phyloP scores from a whole-genome alignment of 2,113 vertebrate genomes.

The Paratilapia polleni region DNA sequence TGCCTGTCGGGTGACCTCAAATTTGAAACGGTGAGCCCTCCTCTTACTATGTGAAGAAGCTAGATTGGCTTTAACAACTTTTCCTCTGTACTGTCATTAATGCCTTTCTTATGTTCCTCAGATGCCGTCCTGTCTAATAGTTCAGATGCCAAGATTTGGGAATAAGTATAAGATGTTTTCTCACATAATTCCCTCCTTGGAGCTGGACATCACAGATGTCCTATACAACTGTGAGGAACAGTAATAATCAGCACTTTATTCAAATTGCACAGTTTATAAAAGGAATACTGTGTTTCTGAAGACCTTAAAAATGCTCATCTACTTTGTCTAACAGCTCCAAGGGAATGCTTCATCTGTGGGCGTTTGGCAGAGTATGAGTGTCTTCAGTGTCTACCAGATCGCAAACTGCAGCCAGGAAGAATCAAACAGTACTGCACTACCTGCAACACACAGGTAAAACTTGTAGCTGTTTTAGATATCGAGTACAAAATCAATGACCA shows the following conservation, averaged over 20 bases:
- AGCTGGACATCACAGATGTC: constrained; percentile 83
- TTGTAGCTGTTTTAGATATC: not conserved
- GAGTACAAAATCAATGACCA: not conserved
- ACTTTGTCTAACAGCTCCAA: constrained; percentile 62
- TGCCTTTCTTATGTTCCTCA: constrained; percentile 33
- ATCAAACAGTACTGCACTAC: constrained; percentile 80
- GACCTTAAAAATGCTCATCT: not conserved
- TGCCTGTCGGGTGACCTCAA: constrained; percentile 81
- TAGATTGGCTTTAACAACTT: not conserved
- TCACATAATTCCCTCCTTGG: constrained; percentile 82
- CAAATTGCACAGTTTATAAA: not conserved
- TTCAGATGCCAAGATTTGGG: constrained; percentile 87
- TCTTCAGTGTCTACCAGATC: constrained; percentile 78
- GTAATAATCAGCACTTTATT: not conserved
- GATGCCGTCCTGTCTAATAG: constrained; percentile 81
- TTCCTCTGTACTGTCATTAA: not conserved
- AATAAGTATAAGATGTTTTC: constrained; percentile 86
- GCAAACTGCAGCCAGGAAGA: constrained; percentile 77
- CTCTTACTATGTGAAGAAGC: not conserved
- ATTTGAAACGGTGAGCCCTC: constrained; percentile 78
- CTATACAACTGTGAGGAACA: constrained; percentile 77
- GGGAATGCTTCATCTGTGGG: constrained; percentile 82
- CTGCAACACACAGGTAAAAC: constrained; percentile 79
- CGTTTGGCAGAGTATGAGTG: constrained; percentile 77
- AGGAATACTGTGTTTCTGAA: not conserved